phyloP scores from a whole-genome alignment of 2,888 invertebrate species.

The Amiota mariae region DNA sequence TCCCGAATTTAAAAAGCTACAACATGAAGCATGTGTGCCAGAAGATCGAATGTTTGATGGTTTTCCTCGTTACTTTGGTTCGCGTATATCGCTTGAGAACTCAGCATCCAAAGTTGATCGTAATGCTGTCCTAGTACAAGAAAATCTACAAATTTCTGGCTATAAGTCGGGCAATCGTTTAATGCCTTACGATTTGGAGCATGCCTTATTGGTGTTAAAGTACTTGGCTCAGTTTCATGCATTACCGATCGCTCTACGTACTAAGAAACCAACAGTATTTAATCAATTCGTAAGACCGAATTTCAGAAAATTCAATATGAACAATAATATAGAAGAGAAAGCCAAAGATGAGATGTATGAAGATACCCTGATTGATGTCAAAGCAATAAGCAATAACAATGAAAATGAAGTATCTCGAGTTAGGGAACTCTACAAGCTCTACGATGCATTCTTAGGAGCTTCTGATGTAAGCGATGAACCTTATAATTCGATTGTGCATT shows the following conservation, averaged over 20 bases:
- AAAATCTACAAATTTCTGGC: slow-evolving; percentile 76
- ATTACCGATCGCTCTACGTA: slow-evolving; percentile 76
- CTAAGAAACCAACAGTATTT: slow-evolving; percentile 73
- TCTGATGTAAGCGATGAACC: slow-evolving; percentile 67
- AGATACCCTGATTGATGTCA: slow-evolving; percentile 51
- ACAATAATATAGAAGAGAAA: slow-evolving; percentile 44
- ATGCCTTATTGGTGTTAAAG: slow-evolving; percentile 74
- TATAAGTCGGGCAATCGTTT: slow-evolving; percentile 75
- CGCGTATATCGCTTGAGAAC: slow-evolving; percentile 73
- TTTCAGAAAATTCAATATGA: slow-evolving; percentile 64
- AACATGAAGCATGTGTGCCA: slow-evolving; percentile 74
- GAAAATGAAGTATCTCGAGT: slow-evolving; percentile 47
- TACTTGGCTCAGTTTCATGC: slow-evolving; percentile 77
- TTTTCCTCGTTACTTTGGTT: slow-evolving; percentile 76
- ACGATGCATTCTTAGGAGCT: slow-evolving; percentile 53
- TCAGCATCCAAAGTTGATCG: slow-evolving; percentile 74
- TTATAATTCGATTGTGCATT: slow-evolving; percentile 76
- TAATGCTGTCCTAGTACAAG: slow-evolving; percentile 76
- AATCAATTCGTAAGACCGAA: slow-evolving; percentile 72
- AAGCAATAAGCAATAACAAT: slow-evolving; percentile 49
- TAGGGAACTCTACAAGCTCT: slow-evolving; percentile 47
- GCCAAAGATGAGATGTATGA: slow-evolving; percentile 46
- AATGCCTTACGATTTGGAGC: slow-evolving; percentile 75
- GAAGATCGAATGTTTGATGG: slow-evolving; percentile 73
- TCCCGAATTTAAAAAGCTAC: slow-evolving; percentile 74